Percentiles rank a stretch among this genome's conserved stretches.
Evolutionary conservation across 2,113 vertebrate genomes (phyloP).

Genomic region (Pomatostomus ruficeps): DNA sequence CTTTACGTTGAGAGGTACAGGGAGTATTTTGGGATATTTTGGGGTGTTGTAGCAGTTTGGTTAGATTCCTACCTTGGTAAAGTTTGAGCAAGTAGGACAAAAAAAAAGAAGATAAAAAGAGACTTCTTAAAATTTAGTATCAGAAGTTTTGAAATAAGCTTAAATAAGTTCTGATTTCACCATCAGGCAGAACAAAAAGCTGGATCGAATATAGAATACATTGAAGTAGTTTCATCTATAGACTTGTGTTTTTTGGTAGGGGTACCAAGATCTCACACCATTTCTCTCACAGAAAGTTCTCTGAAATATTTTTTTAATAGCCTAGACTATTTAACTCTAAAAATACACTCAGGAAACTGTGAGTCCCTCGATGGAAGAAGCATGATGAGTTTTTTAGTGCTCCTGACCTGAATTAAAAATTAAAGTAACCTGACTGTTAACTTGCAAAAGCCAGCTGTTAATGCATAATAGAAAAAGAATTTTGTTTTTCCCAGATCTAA

Average conservation of each 20-base stretch:
- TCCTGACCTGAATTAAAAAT: constrained; percentile 30
- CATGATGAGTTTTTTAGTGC: background rate
- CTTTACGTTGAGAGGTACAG: background rate
- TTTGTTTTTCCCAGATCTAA: constrained; percentile 65
- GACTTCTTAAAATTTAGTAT: background rate
- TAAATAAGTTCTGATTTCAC: background rate
- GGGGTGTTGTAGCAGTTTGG: background rate
- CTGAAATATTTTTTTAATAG: background rate
- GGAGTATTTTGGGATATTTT: background rate
- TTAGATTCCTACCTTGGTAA: background rate
- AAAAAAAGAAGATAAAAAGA: background rate
- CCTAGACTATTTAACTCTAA: background rate
- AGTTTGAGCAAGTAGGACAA: background rate
- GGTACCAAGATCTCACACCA: background rate
- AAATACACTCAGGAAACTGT: background rate
- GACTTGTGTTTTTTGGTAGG: background rate
- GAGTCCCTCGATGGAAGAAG: background rate
- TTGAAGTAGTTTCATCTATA: background rate
- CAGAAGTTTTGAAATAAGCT: background rate
- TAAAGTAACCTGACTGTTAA: constrained; percentile 44
- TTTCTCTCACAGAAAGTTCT: background rate
- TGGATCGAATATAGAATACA: background rate
- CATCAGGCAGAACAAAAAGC: background rate
- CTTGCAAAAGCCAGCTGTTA: constrained; percentile 58
- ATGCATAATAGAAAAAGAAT: constrained; percentile 68